These are phyloP conservation scores for Rhodeus uyekii DNA, from an alignment of 2,797 vertebrate genomes.

Conservation along the genomic window DNA sequence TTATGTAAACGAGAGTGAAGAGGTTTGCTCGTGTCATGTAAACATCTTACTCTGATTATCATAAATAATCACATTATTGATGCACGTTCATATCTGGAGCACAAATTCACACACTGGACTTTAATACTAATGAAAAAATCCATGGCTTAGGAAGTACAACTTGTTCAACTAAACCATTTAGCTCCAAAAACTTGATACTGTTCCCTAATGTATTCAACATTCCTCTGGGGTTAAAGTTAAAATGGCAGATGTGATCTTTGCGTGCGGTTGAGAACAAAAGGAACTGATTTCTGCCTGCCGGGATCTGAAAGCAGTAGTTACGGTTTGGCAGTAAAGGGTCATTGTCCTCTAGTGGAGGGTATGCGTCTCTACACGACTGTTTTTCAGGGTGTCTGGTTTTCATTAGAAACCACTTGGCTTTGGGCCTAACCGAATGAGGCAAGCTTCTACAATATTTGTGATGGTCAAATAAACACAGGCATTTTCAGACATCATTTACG, in stretches of 20 bases:
- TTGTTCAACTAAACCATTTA: not conserved
- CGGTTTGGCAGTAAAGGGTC: slow-evolving; percentile 54
- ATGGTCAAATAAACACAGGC: slow-evolving; percentile 69
- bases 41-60: not conserved
- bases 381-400: slow-evolving; percentile 77
- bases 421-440: slow-evolving; percentile 68
- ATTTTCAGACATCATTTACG: slow-evolving; percentile 47
- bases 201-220: slow-evolving; percentile 16
- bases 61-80: not conserved
- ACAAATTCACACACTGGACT: not conserved
- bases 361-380: slow-evolving; percentile 73
- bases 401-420: slow-evolving; percentile 77
- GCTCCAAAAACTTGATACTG: not conserved
- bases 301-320: slow-evolving; percentile 52
- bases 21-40: not conserved
- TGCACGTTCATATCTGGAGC: not conserved
- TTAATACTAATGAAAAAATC: not conserved
- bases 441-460: slow-evolving; percentile 71
- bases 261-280: slow-evolving; percentile 36
- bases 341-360: slow-evolving; percentile 76
- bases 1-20: not conserved
- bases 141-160: not conserved
- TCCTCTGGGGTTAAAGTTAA: slow-evolving; percentile 40
- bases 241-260: slow-evolving; percentile 42
- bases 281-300: slow-evolving; percentile 38